A percentile compares a stretch with the other conserved stretches of the same genome.
These are phyloP conservation scores for Drosophila parabipectinata DNA, from an alignment of 1,140 invertebrate genomes.

Conservation along the genomic window DNA sequence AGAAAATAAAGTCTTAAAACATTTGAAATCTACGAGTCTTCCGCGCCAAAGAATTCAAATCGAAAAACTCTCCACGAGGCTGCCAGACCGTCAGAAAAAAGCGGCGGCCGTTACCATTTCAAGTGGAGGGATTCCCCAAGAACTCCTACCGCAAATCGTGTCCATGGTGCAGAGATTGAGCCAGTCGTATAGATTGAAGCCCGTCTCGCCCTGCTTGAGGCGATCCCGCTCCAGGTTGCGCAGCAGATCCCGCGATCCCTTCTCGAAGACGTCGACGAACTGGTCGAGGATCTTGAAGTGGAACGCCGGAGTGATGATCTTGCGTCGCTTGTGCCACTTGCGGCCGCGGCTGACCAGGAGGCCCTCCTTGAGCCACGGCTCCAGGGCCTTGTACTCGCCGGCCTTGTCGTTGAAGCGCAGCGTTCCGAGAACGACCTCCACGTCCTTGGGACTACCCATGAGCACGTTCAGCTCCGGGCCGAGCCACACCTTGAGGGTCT, in stretches of 20 bases:
- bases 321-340: slow-evolving; percentile 92
- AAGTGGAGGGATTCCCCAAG: neutral
- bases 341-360: slow-evolving; percentile 87
- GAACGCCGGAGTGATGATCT: slow-evolving; percentile 93
- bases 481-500: slow-evolving; percentile 85
- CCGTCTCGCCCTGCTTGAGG: slow-evolving; percentile 28
- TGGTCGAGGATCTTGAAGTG: slow-evolving; percentile 93
- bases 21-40: neutral
- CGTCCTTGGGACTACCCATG: slow-evolving; percentile 66
- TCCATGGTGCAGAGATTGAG: slow-evolving; percentile 89
- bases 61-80: too few species aligned
- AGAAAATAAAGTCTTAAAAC: neutral
- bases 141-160: slow-evolving; percentile 88
- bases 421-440: slow-evolving; percentile 66
- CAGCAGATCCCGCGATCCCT: slow-evolving; percentile 87
- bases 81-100: too few species aligned
- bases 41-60: too few species aligned
- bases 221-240: slow-evolving; percentile 85
- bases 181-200: slow-evolving; percentile 87
- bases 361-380: slow-evolving; percentile 90
- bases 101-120: neutral
- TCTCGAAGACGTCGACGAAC: slow-evolving; percentile 89
- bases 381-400: slow-evolving; percentile 87
- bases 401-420: slow-evolving; percentile 76
- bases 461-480: slow-evolving; percentile 73